Base-by-base conservation (phyloP, 2,113 vertebrate genomes). In the Leptosomus discolor region DNA sequence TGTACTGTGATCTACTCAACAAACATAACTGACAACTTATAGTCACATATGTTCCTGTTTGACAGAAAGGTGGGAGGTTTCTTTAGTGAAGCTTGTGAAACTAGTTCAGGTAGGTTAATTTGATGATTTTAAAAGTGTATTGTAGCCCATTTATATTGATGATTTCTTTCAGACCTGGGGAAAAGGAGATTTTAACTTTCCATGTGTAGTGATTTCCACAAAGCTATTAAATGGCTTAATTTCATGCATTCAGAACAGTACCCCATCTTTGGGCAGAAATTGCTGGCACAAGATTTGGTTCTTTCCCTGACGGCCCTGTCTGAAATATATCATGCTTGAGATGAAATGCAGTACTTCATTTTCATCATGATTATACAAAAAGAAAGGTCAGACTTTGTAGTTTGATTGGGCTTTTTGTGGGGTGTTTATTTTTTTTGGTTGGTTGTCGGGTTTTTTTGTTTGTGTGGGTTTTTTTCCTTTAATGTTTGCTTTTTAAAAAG, bases 21-120 rank as follows among this genome's bases (percentile, higher is more conserved):
- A 73, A 60, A 50, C 4, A 20, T 34, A 63, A 60, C 23, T 76
- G 46, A n/a, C 11, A 58, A 19, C 36, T 67, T 60, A 36, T 5
- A 61, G 43, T 34, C 58, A 36, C 8, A 0, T 70, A 29, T 8
- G 19, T 60, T 94, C 30, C 58, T 0, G 0, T 85, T 80, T 53
- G 57, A 11, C 13, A 36, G 80, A 84, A 84, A 8, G 26, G 9
- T 57, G 12, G 17, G 26, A 50, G 10, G 5, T 57, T 94, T 86
- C 19, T 95, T 68, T 54, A n/a, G 27, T 78, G 41, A 54, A 88
- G 37, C 6, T 81, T 69, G 26, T 57, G 45, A 86, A 91, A 76
- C 29, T 60, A 79, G 34, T 67, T 85, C 11, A 26, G 30, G 26
- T 74, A 32, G 14, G 14, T n/a, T 81, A 79, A 80, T 77, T 57